Base-by-base conservation (phyloP, 1,140 invertebrate genomes). In the Penaeus chinensis region DNA sequence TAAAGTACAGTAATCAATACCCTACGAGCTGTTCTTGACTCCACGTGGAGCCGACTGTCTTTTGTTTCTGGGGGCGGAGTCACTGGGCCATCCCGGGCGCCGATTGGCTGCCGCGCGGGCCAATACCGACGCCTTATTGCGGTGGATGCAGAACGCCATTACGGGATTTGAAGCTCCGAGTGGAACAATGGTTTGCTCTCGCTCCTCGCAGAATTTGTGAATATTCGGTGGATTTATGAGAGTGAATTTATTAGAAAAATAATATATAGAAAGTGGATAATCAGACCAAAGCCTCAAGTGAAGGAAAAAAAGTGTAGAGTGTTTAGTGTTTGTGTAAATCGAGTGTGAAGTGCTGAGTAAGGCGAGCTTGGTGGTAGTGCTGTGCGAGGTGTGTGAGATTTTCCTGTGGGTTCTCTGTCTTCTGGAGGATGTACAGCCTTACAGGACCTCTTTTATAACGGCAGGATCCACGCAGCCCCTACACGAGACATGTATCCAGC, bases 301-400 rank as follows among this genome's bases (percentile, higher is more conserved):
- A 82, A 91, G 42, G 42, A 91, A 91, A 87, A 91, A 91, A 88
- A 91, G 91, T 37, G 91, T 92, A 83, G 91, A 91, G 85, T 82
- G 81, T 19, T 91, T 87, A 88, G 91, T 92, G 83, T 74, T 19
- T 47, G 83, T 62, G 83, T 19, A 84, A 84, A 84, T 76, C 8
- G 71, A 24, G 19, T 61, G 83, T 74, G 71, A 20, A 32, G n/a
- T 74, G 42, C 27, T 74, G 71, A 74, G 42, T 63, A 37, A 71
- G 61, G 27, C 22, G 37, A 65, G 81, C 47, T 42, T 47, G 37
- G 81, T 83, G 65, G 32, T 47, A n/a, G 22, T 27, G 80, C 42
- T 62, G 18, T 42, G 80, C 37, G 32, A 16, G 32, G 13, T n/a
- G 37, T 7, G 63, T 13, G 11, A 27, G 79, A 42, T 47, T 77